Percentiles rank a stretch among this genome's conserved stretches.
Conservation (phyloP, 2,113 vertebrate genomes). For the Sceloporus undulatus region DNA sequence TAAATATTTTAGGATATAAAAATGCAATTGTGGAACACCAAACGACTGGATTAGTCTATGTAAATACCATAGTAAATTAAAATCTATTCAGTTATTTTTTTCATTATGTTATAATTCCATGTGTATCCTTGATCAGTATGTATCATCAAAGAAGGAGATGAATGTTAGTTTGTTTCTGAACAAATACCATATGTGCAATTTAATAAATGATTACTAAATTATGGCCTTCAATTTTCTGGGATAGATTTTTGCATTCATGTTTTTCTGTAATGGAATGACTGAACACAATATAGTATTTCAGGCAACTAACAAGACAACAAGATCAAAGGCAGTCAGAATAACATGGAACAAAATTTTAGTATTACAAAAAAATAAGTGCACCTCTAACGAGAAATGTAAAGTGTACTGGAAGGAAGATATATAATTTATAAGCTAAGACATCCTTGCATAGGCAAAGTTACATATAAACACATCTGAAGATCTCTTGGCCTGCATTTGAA, state of each 20-base stretch:
- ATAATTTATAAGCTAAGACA: background rate
- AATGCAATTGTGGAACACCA: constrained; percentile 17
- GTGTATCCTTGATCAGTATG: background rate
- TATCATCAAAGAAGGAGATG: background rate
- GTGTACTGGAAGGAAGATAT: background rate
- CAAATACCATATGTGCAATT: background rate
- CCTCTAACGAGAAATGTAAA: background rate
- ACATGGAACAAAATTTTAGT: background rate
- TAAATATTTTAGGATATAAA: constrained; percentile 24
- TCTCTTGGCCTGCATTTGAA: no score
- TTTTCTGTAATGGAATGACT: constrained; percentile 14
- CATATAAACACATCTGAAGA: background rate
- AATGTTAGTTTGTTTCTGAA: background rate
- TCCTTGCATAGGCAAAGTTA: background rate
- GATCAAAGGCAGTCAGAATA: constrained; percentile 43
- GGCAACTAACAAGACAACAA: constrained; percentile 33
- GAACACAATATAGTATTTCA: constrained; percentile 34
- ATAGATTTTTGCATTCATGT: background rate
- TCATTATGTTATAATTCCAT: background rate
- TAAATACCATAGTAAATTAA: accelerated
- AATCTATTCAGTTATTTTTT: constrained; percentile 21
- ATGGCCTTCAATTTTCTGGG: background rate
- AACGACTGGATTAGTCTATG: background rate
- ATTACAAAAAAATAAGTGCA: background rate
- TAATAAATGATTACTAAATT: constrained; percentile 1